Conservation (phyloP, 2,888 invertebrate genomes). For the Rhingia rostrata region DNA sequence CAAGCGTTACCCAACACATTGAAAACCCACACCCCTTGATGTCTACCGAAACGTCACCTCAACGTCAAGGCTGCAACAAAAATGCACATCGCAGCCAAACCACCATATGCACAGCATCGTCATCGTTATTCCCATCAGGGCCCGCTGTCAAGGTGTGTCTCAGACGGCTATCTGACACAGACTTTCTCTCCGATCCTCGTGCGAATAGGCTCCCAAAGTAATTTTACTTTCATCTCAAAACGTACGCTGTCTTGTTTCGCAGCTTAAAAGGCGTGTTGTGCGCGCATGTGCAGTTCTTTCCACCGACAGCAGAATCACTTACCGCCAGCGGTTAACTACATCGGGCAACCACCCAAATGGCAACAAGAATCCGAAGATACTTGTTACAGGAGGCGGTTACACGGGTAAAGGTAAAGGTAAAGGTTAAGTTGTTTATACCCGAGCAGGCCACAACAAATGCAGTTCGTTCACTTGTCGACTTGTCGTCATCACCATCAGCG, state of each 20-base stretch:
- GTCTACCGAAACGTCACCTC: slow-evolving; percentile 32
- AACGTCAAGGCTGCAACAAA: slow-evolving; percentile 23
- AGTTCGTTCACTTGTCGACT: slow-evolving; percentile 73
- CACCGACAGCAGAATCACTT: slow-evolving; percentile 14
- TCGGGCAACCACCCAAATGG: slow-evolving; percentile 10
- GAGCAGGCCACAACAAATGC: slow-evolving; percentile 67
- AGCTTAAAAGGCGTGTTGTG: slow-evolving; percentile 38
- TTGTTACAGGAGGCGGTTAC: slow-evolving; percentile 61
- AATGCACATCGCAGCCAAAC: slow-evolving; percentile 31
- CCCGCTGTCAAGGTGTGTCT: slow-evolving; percentile 67
- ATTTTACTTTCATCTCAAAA: slow-evolving; percentile 62
- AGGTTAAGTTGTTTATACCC: slow-evolving; percentile 71
- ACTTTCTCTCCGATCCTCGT: slow-evolving; percentile 70
- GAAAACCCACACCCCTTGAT: slow-evolving; percentile 4
- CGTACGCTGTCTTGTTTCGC: background rate
- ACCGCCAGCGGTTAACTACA: slow-evolving; percentile 24
- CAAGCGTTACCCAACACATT: background rate
- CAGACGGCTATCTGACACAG: slow-evolving; percentile 37
- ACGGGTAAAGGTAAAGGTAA: slow-evolving; percentile 60
- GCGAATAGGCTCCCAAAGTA: slow-evolving; percentile 55
- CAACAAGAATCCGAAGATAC: slow-evolving; percentile 45
- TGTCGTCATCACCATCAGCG: slow-evolving; percentile 17
- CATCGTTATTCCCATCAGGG: slow-evolving; percentile 57
- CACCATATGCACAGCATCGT: slow-evolving; percentile 40
- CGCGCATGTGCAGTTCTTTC: slow-evolving; percentile 31